Base-by-base conservation (phyloP, 2,113 vertebrate species). In the Burhinus oedicnemus region DNA sequence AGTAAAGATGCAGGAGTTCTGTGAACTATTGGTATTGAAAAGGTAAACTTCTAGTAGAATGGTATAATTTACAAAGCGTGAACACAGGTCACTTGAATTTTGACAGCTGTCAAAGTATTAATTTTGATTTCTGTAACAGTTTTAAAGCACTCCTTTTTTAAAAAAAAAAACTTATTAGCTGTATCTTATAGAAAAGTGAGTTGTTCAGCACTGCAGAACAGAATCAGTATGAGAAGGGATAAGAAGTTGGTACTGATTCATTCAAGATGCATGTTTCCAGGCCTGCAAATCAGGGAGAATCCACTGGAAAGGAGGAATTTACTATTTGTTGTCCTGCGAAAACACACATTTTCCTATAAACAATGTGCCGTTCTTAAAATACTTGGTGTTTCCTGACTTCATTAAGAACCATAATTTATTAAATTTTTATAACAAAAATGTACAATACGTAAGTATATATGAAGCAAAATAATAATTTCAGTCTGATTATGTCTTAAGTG, bases 271-370 rank as follows among this genome's bases (percentile, higher is more conserved):
- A 1, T 30, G 6, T 89, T 65, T 69, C 49, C 36, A 60, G 49
- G 72, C 32, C 36, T 74, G 77, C n/a, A 84, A 36, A 89, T 11
- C 26, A 34, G 32, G 62, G 29, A 47, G 69, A 89, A 89, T 61
- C 34, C 1, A 5, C 34, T 74, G 61, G 69, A 72, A 87, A 57
- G 55, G 38, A 83, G 25, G 32, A 93, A 18, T 44, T 65, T 72
- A 34, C 40, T 83, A 2, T 64, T 61, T 65, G 32, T 68, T 86
- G 42, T 66, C 34, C n/a, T 65, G 11, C 15, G 69, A 21, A 87
- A 91, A 51, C 5, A 8, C 0, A 0, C 42, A 4, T 66, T 85
- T 82, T 86, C 29, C 25, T 27, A 27, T 52, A 20, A 2, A 18
- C 13, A 49, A 1, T 23, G 27, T 89, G 20, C 27, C 26, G 29